Evolutionary conservation across 2,113 vertebrate species (phyloP), one percentile per base, ranked within the genome.

Genomic region (Gadus macrocephalus): DNA sequence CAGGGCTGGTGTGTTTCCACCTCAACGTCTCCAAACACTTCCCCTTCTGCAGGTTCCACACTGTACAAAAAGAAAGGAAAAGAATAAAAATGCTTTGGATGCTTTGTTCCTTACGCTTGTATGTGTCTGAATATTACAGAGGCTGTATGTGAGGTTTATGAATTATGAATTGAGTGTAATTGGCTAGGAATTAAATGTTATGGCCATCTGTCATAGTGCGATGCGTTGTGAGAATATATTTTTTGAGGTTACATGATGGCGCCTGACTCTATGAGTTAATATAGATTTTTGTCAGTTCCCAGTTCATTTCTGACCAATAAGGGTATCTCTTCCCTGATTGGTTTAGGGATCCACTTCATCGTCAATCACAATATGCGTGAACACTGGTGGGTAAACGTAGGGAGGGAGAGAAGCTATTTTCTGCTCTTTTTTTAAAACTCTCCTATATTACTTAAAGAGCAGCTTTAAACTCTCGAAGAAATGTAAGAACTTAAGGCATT

Each of bases 31-130:
- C 85, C 0, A 92, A 71, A 14, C 88, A 92, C 42, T 87, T 87
- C 60, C 92, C 92, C 0, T 90, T 95, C 3, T 76, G 20, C 61
- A 98, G 64, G 78, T 90, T 90, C 95, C 97, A 99, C 78, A 95
- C 95, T 98, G 80, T 0, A 0, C 20, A 68, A 53, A n/a, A 5
- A 64, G 7, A 69, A 28, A 15, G 31, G 42, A 49, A 49, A 49
- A 8, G 38, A 8, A 2, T 14, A 14, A 9, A 49, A 11, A 0
- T 9, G 42, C 9, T 11, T 49, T 49, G 42, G 42, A 49, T 49
- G 42, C 11, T 35, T 35, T 49, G 42, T 9, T 49, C 4, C 38
- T 42, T 42, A 1, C 12, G 3, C 31, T 9, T 49, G 42, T 49
- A 9, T 8, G 42, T 49, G 8, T 49, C 12, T 49, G 42, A 49